Evolutionary conservation across 2,113 vertebrate species (phyloP).

Genomic region (Ophiodon elongatus): DNA sequence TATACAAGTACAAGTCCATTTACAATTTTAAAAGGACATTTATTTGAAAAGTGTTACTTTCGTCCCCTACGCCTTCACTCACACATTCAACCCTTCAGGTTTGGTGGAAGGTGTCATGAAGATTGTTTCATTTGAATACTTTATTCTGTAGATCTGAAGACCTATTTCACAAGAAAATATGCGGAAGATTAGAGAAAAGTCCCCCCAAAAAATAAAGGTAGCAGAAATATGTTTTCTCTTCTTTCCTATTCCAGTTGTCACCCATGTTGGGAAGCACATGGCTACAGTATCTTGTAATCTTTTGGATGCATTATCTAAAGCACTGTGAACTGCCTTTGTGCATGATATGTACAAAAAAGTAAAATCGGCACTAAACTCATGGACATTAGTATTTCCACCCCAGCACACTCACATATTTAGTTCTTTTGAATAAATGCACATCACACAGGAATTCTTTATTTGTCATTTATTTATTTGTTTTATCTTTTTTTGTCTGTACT

Average conservation of each 20-base stretch:
- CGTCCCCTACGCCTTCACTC: background rate
- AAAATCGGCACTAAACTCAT: background rate
- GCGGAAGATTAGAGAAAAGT: background rate
- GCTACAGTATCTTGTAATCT: background rate
- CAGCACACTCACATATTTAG: background rate
- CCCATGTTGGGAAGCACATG: background rate
- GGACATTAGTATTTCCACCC: background rate
- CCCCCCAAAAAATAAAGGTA: background rate
- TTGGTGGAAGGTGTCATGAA: background rate
- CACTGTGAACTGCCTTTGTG: background rate
- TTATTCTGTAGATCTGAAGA: background rate
- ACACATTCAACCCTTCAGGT: background rate
- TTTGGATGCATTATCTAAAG: background rate
- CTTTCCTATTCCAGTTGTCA: background rate
- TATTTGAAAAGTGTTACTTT: no score
- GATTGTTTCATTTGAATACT: background rate
- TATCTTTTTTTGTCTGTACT: conserved; percentile 89
- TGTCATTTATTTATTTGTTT: conserved; percentile 85
- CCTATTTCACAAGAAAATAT: background rate
- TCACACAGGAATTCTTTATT: conserved; percentile 91
- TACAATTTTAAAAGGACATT: background rate
- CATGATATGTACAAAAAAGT: no score
- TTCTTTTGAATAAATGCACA: conserved; percentile 66
- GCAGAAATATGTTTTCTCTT: background rate
- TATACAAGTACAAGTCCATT: no score